These are phyloP conservation scores for Tonatia bakeri DNA, from an alignment of 2,113 vertebrate genomes.

Conservation along the genomic window DNA sequence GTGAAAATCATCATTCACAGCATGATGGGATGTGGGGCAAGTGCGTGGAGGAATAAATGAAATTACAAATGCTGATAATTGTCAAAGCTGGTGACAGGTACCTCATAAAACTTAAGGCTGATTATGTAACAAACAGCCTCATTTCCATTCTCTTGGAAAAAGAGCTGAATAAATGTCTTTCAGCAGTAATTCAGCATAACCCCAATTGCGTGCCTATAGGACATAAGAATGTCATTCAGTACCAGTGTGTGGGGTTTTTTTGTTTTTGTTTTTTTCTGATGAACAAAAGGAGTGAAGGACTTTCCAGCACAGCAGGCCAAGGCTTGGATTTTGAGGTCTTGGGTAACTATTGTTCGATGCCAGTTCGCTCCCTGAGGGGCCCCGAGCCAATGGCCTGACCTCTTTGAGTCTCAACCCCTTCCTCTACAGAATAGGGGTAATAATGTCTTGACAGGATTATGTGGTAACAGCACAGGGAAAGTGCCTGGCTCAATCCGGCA, in stretches of 20 bases:
- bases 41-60: accelerated
- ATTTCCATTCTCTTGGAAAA: neutral
- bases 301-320: neutral
- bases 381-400: neutral
- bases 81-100: accelerated
- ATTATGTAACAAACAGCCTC: accelerated
- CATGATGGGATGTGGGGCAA: accelerated
- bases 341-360: too few relatives aligned
- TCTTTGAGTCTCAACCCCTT: neutral
- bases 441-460: neutral
- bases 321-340: neutral
- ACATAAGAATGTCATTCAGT: neutral
- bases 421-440: neutral
- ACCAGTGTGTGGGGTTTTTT: neutral
- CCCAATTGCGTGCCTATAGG: accelerated
- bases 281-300: neutral
- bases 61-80: accelerated
- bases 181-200: too few relatives aligned
- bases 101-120: neutral
- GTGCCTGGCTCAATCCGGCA: neutral
- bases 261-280: neutral
- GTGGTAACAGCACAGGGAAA: accelerated
- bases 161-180: accelerated
- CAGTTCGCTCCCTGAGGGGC: neutral
- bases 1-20: neutral